Conservation (phyloP, 2,888 invertebrate genomes). For the Sycophila texana region DNA sequence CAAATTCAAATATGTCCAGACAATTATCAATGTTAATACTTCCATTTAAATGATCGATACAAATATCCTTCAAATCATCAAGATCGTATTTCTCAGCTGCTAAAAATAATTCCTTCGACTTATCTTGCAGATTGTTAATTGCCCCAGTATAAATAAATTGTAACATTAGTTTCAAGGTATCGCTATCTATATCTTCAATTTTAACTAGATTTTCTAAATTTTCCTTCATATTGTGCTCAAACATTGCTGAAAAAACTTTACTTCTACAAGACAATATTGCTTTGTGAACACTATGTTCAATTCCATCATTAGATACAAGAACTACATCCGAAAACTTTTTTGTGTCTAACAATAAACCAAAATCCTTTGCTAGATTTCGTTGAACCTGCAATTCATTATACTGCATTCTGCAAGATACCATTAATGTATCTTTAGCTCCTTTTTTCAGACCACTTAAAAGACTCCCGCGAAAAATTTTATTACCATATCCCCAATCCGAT, state of each 20-base stretch:
- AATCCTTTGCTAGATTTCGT: background rate
- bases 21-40: no score
- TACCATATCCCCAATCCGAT: background rate
- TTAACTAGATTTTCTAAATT: background rate
- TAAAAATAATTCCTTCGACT: background rate
- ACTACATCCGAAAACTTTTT: background rate
- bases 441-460: background rate
- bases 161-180: background rate
- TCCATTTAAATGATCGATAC: no score
- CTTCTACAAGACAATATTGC: background rate
- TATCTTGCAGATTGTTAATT: background rate
- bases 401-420: background rate
- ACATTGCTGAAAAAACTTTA: background rate
- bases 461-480: background rate
- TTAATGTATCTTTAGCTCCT: background rate
- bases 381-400: background rate
- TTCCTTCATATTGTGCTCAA: background rate
- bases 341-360: background rate
- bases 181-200: background rate
- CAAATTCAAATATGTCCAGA: no score
- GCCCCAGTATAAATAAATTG: constrained; percentile 1
- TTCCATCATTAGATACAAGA: background rate
- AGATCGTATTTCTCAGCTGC: background rate
- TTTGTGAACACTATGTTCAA: background rate
- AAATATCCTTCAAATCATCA: background rate